Base-by-base conservation (phyloP, 2,888 invertebrate genomes). In the Noctua pronuba region DNA sequence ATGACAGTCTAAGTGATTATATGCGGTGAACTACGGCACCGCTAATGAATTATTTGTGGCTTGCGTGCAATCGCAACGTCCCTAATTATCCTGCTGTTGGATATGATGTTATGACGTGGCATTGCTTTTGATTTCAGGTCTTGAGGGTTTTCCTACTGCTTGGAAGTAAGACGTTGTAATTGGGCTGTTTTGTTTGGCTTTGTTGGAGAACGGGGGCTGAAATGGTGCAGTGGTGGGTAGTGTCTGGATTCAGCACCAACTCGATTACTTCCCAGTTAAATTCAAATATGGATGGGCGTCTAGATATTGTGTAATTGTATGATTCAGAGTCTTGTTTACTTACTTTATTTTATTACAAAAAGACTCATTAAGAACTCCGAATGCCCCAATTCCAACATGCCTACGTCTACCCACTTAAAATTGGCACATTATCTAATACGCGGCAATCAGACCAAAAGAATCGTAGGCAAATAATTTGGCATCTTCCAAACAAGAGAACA, bases 1-100 rank as follows among this genome's bases (percentile, higher is more conserved):
- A 94, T 96, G 96, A 96, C 96, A 96, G 95, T 95, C 89, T 95
- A 96, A 96, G 95, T 96, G 96, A 96, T 94, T 95, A 94, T 95
- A 94, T 92, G 94, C 92, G 94, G 94, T 92, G 92, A 91, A 91
- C 90, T 92, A 92, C 89, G 91, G 92, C 90, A 90, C 90, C 86
- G 87, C 91, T 96, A 96, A 96, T 96, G 94, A 96, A 96, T 96
- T 96, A 96, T 96, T 96, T 95, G 94, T 94, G 91, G 93, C 92
- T 96, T 92, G 95, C 96, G 96, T 96, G 96, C 91, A 92, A 94
- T 94, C 88, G 89, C 81, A 77, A 88, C 86, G 88, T 88, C 88
- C 90, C 92, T 95, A 95, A 95, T 95, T 95, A 94, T 92, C 90
- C 87, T 85, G 77, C 86, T 83, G 85, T 88, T 88, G 86, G 86